These are phyloP conservation scores for Germaria angustata DNA, from an alignment of 2,888 invertebrate species.

Conservation along the genomic window DNA sequence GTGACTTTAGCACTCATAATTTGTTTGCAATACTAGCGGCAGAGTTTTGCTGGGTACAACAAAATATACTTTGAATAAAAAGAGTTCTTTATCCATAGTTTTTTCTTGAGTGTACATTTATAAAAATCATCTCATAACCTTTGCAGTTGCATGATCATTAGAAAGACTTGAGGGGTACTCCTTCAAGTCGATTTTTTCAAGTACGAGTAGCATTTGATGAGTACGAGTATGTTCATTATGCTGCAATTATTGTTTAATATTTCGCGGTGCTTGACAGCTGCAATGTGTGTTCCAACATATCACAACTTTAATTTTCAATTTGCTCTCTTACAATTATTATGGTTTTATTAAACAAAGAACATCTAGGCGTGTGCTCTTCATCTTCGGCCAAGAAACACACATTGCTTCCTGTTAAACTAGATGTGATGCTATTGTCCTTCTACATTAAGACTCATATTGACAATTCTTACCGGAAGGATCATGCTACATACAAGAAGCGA, in stretches of 20 bases:
- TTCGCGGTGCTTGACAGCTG: conserved; percentile 63
- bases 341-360: background rate
- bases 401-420: conserved; percentile 78
- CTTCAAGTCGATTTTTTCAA: conserved; percentile 53
- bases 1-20: no score
- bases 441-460: conserved; percentile 33
- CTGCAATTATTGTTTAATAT: conserved; percentile 57
- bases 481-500: conserved; percentile 49
- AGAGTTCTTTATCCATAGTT: background rate
- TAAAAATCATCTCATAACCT: conserved; percentile 39
- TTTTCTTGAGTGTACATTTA: conserved; percentile 28
- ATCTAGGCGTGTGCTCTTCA: conserved; percentile 69
- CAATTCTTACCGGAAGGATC: conserved; percentile 76
- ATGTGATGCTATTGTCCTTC: conserved; percentile 67
- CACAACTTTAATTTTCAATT: conserved; percentile 32
- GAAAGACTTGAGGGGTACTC: conserved; percentile 45
- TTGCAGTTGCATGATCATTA: conserved; percentile 33
- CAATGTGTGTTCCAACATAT: conserved; percentile 1
- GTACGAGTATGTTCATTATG: conserved; percentile 36
- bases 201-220: background rate
- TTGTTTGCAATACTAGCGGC: no score
- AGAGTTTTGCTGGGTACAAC: no score
- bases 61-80: no score
- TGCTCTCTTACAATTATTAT: conserved; percentile 43
- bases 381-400: conserved; percentile 69